These are phyloP conservation scores for Drosophila parabipectinata DNA, from an alignment of 1,140 invertebrate species.

Conservation along the genomic window DNA sequence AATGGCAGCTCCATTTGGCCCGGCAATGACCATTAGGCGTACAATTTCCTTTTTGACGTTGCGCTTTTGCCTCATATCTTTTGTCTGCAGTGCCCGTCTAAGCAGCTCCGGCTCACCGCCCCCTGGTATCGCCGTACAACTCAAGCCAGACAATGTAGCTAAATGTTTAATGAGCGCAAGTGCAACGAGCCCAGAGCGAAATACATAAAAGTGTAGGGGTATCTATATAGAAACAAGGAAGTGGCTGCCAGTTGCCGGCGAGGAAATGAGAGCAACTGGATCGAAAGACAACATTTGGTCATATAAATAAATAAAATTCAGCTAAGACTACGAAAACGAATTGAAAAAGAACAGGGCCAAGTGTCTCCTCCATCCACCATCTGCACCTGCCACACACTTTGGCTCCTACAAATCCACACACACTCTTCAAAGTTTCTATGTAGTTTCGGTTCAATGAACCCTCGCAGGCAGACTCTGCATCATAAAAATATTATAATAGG, in stretches of 20 bases:
- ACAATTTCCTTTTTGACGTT: constrained; percentile 62
- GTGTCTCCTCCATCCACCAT: constrained; percentile 38
- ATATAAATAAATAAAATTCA: constrained; percentile 69
- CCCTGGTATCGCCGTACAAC: constrained; percentile 11
- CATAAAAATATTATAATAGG: constrained; percentile 4
- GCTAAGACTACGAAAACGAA: constrained; percentile 58
- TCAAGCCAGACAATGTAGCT: constrained; percentile 70
- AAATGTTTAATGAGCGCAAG: constrained; percentile 75
- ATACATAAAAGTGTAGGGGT: constrained; percentile 3
- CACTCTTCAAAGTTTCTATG: constrained; percentile 5
- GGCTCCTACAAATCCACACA: not conserved
- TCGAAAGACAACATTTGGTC: constrained; percentile 73
- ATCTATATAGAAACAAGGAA: constrained; percentile 22
- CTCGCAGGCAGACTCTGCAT: constrained; percentile 1
- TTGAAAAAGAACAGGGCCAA: constrained; percentile 64
- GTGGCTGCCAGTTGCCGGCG: constrained; percentile 22
- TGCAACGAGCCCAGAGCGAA: constrained; percentile 41
- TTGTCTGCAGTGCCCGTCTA: constrained; percentile 41
- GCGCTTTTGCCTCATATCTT: constrained; percentile 72
- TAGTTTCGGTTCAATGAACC: constrained; percentile 52
- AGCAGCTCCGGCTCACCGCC: constrained; percentile 11
- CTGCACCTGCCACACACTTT: not conserved
- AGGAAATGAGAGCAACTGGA: constrained; percentile 52
- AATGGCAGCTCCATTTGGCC: constrained; percentile 44
- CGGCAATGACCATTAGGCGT: constrained; percentile 65